Percentiles rank a stretch among this genome's conserved stretches.
phyloP scores from a whole-genome alignment of 2,797 vertebrate genomes.

The Enteromius unitaeniatus region DNA sequence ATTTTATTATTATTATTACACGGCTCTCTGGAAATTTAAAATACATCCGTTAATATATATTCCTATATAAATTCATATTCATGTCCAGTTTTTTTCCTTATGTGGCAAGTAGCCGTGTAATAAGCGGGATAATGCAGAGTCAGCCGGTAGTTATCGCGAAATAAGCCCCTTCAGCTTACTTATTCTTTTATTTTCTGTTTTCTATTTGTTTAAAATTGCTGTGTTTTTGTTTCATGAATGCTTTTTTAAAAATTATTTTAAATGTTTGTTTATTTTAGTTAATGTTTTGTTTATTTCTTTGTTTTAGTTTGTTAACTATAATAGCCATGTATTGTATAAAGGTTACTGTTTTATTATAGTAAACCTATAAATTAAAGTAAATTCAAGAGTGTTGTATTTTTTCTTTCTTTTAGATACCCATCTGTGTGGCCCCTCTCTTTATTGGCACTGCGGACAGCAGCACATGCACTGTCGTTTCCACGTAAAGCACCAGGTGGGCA shows the following conservation, averaged over 20 bases:
- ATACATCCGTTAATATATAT: too few relatives aligned
- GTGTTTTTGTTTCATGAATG: not conserved
- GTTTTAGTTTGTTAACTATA: not conserved
- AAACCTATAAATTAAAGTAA: not conserved
- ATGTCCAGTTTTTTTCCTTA: too few relatives aligned
- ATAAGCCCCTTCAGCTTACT: too few relatives aligned
- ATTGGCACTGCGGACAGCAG: slow-evolving; percentile 83
- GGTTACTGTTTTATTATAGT: not conserved
- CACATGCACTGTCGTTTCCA: slow-evolving; percentile 81
- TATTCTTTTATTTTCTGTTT: not conserved
- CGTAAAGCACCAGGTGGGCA: slow-evolving; percentile 64
- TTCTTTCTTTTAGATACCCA: slow-evolving; percentile 75
- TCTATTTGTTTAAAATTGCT: not conserved
- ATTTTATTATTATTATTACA: not conserved
- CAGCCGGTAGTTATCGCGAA: too few relatives aligned
- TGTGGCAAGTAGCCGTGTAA: too few relatives aligned
- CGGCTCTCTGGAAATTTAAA: too few relatives aligned
- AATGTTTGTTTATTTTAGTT: not conserved
- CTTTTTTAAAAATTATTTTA: not conserved
- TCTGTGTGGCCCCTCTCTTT: slow-evolving; percentile 90
- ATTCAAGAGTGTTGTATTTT: not conserved
- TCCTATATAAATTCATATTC: too few relatives aligned
- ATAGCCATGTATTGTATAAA: not conserved
- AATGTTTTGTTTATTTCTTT: not conserved
- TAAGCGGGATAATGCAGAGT: too few relatives aligned